Evolutionary conservation across 2,888 invertebrate species (phyloP), one percentile per base, ranked within the genome.

Genomic region (Brachyptera risi): DNA sequence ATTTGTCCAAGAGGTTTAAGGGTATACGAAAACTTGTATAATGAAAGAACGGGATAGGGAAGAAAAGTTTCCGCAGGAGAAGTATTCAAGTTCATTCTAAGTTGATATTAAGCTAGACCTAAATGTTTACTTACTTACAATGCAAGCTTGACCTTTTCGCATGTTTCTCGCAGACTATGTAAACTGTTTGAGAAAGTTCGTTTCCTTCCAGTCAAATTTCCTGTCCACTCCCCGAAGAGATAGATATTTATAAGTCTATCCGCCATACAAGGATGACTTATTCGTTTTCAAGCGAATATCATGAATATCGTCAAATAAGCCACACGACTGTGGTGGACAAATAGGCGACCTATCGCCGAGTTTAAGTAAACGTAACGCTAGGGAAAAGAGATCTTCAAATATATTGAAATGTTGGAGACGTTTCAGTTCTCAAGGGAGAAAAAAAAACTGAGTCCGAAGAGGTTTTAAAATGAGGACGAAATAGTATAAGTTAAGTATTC

Each of bases 201-300:
- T 37, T 42, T n/a, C 54, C 27, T 56, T 37, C 56, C 61, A 57
- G 61, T 61, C 49, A 61, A 61, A 61, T 61, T 61, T 61, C 56
- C 56, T 57, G 61, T 59, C 57, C 31, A 47, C 49, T 61, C 57
- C 57, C 50, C 38, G 37, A 37, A 57, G 57, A 40, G 57, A n/a
- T n/a, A n/a, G n/a, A 57, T 61, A 56, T 61, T 60, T 56, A 56
- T 56, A 61, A 56, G 61, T 54, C 42, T 44, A 40, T 54, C 54
- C 31, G n/a, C 47, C n/a, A n/a, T 58, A 23, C 26, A 38, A 26
- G 59, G 42, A 26, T 59, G 50, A 50, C 59, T 59, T 51, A 51
- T 50, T 23, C 54, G 19, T 54, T 54, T 9, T 19, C 35, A 37
- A 54, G 19, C 54, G 59, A 59, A 59, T 59, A 38, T 54, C 59